Percentiles rank a stretch among this genome's conserved stretches.
Conservation (phyloP, 2,797 vertebrate species). For the Sebastes matsubarae region DNA sequence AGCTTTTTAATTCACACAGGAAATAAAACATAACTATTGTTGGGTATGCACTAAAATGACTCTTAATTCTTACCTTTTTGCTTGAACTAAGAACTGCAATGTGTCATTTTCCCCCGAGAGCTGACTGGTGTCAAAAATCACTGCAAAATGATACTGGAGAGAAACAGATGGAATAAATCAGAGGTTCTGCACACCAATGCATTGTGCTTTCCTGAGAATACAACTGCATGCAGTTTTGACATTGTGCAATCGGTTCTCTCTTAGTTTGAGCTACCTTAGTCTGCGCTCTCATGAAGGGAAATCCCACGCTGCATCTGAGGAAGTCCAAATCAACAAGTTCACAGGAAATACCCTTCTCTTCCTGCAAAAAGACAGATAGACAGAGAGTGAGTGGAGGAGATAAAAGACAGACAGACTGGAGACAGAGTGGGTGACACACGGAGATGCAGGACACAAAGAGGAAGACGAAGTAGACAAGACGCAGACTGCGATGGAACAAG, state of each 20-base stretch:
- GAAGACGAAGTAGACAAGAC: constrained; percentile 11
- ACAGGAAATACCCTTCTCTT: constrained; percentile 96
- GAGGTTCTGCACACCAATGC: neutral
- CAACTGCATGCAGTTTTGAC: neutral
- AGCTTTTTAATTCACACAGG: neutral
- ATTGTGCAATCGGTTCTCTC: neutral
- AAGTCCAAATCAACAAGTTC: constrained; percentile 92
- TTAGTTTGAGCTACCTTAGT: constrained; percentile 85
- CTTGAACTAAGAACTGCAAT: constrained; percentile 89
- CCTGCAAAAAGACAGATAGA: constrained; percentile 84
- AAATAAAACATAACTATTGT: neutral
- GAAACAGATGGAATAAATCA: constrained; percentile 32
- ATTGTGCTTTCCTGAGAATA: neutral
- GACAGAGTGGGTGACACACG: constrained; percentile 46
- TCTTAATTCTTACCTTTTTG: constrained; percentile 87
- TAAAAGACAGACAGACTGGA: constrained; percentile 62
- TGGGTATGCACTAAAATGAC: neutral
- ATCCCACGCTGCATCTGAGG: constrained; percentile 97
- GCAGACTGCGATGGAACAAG: constrained; percentile 1
- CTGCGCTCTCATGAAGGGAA: constrained; percentile 98
- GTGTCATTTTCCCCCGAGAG: constrained; percentile 92
- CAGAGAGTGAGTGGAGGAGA: constrained; percentile 41
- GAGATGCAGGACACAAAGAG: constrained; percentile 34
- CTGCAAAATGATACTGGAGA: constrained; percentile 91
- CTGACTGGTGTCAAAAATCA: constrained; percentile 96